Evolutionary conservation across 2,888 invertebrate genomes (phyloP).

Genomic region (Trissoscelio sp.): DNA sequence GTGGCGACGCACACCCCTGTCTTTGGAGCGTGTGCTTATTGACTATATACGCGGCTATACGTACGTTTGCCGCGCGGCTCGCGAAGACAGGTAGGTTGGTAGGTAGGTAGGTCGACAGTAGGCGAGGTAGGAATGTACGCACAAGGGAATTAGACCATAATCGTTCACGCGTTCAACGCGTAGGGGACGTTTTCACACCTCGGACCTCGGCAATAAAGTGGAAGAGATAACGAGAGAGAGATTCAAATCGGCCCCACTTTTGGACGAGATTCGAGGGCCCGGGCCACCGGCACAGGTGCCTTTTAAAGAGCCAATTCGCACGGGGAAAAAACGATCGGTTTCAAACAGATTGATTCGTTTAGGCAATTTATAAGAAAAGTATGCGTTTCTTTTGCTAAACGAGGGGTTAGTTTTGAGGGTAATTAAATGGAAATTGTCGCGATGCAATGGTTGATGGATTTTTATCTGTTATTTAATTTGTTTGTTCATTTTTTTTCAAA

Average conservation of each 20-base stretch:
- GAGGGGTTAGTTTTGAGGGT: slow-evolving; percentile 27
- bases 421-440: slow-evolving; percentile 48
- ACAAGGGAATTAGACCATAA: slow-evolving; percentile 82
- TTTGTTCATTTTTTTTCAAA: not conserved
- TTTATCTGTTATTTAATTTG: slow-evolving; percentile 23
- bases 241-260: slow-evolving; percentile 15
- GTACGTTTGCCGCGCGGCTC: slow-evolving; percentile 62
- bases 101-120: slow-evolving; percentile 78
- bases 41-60: slow-evolving; percentile 71
- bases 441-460: not conserved
- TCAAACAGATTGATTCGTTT: not conserved
- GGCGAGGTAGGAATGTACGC: slow-evolving; percentile 74
- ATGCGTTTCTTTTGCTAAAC: slow-evolving; percentile 21
- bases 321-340: not conserved
- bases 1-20: slow-evolving; percentile 77
- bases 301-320: slow-evolving; percentile 3
- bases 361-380: slow-evolving; percentile 40
- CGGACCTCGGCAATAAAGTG: slow-evolving; percentile 62
- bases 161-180: slow-evolving; percentile 79
- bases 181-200: slow-evolving; percentile 73
- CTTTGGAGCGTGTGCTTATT: slow-evolving; percentile 82
- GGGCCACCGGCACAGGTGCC: slow-evolving; percentile 19
- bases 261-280: slow-evolving; percentile 1
- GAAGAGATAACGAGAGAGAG: slow-evolving; percentile 68
- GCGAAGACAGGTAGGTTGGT: slow-evolving; percentile 79